Base-by-base conservation (phyloP, 2,888 invertebrate species). In the Chymomyza fuscimana region DNA sequence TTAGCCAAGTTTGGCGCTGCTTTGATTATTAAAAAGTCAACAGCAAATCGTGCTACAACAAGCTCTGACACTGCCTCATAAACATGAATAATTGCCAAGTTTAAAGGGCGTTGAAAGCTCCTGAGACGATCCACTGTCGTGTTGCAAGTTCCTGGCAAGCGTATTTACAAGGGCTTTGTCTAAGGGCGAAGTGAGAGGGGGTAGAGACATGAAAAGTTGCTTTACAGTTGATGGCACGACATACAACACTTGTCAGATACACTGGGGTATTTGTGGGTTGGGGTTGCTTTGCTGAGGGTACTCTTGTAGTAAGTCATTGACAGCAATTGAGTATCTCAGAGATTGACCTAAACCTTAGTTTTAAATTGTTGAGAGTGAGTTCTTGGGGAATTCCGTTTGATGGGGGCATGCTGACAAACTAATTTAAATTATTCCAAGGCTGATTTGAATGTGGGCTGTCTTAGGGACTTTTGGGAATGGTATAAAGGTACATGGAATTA, bases 61-160 rank as follows among this genome's bases (percentile, higher is more conserved):
- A 46, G 40, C 40, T 4, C 40, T 46, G 40, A 46, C 83, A 81
- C 73, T 73, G 88, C 84, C 79, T 82, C 77, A 84, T 84, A 88
- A 84, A 80, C 80, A 81, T 86, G 81, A 88, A 89, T 88, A 89
- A 89, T 81, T 89, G 81, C 81, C 74, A 67, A 79, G 87, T 83
- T 87, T 87, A 81, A 88, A 77, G 76, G 77, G 69, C 73, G 75
- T 74, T 81, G 86, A 86, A 79, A 75, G 88, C 86, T 78, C 73
- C 63, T 71, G 77, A 79, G 86, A 77, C 66, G 52, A 52, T 54
- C 54, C 61, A 16, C 60, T 25, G 52, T 59, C 58, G 56, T 61
- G 59, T 9, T 29, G 60, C 56, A 56, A 25, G 3, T 6, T 0
- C 10, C 0, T 6, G 9, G 0, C 9, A 15, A 59, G 63, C 63